Evolutionary conservation across 2,797 vertebrate species (phyloP), one percentile per base, ranked within the genome.

Genomic region (Gymnopithys bicolor): DNA sequence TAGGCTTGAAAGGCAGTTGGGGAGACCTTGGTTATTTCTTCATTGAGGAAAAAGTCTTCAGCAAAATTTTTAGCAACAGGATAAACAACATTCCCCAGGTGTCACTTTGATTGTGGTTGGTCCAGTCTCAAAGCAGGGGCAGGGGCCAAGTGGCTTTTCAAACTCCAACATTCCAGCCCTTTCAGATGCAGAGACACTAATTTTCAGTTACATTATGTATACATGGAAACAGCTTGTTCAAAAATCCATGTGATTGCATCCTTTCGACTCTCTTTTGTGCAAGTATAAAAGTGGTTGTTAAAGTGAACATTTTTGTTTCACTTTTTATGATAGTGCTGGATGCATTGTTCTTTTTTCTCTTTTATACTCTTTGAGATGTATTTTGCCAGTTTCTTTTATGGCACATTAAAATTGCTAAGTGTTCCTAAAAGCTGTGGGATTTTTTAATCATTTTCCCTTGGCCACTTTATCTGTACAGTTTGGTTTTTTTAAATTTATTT

Each of bases 311-410:
- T 84, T 94, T 75, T 73, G 46, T 84, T 96, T 86, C 41, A 22
- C 58, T 88, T 90, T 62, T 82, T 78, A 60, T 87, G 56, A 21
- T 60, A 22, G 41, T 53, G 58, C 32, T 25, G 27, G 24, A 59
- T 59, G n/a, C 37, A 49, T 82, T 77, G 9, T 63, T 89, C 39
- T 71, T 80, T 83, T 63, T 56, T 39, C 53, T 81, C 63, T 76
- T 86, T 73, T 79, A 67, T 81, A 24, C 9, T 88, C 32, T 90
- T 74, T 30, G 35, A 82, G 90, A 84, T 39, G 7, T 81, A 22
- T 78, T 88, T 91, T 86, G n/a, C 39, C n/a, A 37, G 67, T 53
- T 86, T 89, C 48, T 92, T 87, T 94, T 51, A 56, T 60, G 60
- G 30, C 53, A 5, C 51, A 32, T 83, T 91, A 74, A 91, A 77